Evolutionary conservation across 2,113 vertebrate species (phyloP).

Genomic region (Fukomys damarensis): DNA sequence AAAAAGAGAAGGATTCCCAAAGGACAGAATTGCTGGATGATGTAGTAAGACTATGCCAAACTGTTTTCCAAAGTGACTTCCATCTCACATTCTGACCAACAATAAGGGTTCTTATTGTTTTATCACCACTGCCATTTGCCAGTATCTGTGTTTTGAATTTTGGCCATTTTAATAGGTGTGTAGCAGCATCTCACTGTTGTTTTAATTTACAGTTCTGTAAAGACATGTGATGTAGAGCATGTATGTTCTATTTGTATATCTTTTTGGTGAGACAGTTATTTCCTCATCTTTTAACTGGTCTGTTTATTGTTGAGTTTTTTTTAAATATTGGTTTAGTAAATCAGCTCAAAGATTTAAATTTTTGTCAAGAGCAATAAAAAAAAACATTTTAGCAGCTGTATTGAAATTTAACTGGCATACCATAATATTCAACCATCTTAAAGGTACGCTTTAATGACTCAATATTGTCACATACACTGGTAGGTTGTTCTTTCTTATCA

Average conservation of each 20-base stretch:
- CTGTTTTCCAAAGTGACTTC: not conserved
- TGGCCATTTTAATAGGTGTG: not conserved
- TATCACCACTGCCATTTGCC: not conserved
- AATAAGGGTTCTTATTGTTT: not conserved
- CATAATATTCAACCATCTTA: too few species aligned
- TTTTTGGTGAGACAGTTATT: not conserved
- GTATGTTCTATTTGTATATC: not conserved
- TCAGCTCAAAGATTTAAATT: not conserved
- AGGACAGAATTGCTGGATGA: not conserved
- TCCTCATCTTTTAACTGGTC: not conserved
- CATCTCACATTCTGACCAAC: not conserved
- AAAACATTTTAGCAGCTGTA: not conserved
- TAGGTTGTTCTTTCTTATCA: not conserved
- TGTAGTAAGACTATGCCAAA: not conserved
- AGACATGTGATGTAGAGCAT: not conserved
- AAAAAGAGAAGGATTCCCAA: not conserved
- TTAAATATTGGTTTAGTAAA: not conserved
- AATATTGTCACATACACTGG: not conserved
- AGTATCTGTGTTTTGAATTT: not conserved
- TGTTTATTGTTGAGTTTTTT: not conserved
- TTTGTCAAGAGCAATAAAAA: not conserved
- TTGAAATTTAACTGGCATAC: too few species aligned
- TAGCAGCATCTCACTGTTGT: not conserved
- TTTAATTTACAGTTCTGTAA: not conserved
- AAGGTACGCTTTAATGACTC: too few species aligned